Evolutionary conservation across 2,888 invertebrate genomes (phyloP), one percentile per base, ranked within the genome.

Genomic region (Stictocephala bisonia): DNA sequence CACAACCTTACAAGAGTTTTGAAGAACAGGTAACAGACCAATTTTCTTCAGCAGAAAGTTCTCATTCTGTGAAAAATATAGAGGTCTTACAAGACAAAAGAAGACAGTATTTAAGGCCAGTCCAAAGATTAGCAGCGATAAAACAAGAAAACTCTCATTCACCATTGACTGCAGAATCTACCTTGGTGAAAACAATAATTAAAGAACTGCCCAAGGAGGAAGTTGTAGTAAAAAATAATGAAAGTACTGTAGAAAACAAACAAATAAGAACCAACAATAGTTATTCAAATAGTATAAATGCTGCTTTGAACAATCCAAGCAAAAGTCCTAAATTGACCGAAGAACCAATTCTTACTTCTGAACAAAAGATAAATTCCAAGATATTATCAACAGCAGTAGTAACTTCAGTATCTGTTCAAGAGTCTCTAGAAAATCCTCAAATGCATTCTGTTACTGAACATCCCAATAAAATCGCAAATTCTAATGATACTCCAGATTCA

Each of bases 351-450:
- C n/a, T n/a, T n/a, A n/a, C n/a, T n/a, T n/a, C n/a, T n/a, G n/a
- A 29, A 29, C 29, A 56, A 15, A 29, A 29, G 7, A 29, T 22
- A 1, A 79, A 78, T 4, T 77, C 78, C 0, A 78, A 77, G 41
- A 78, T 78, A 11, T 74, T 80, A 41, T 75, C 79, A 29, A 78
- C 79, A 6, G 79, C 79, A 9, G 79, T 80, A 4, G 79, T 80
- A 26, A 79, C 79, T 1, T 80, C 79, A 1, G 78, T 80, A 1
- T 80, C 80, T 2, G 77, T 80, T 1, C 78, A 78, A 53, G 79
- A 79, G 26, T 64, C 77, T 7, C 24, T 71, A 58, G 20, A 70
- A 71, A 44, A 56, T 27, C 13, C 40, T 41, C n/a, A 71, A 58
- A 1, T 41, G 48, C 40, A 64, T 60, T 48, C 69, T 29, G 27